Evolutionary conservation across 2,797 vertebrate genomes (phyloP).

Genomic region (Cyprinella venusta): DNA sequence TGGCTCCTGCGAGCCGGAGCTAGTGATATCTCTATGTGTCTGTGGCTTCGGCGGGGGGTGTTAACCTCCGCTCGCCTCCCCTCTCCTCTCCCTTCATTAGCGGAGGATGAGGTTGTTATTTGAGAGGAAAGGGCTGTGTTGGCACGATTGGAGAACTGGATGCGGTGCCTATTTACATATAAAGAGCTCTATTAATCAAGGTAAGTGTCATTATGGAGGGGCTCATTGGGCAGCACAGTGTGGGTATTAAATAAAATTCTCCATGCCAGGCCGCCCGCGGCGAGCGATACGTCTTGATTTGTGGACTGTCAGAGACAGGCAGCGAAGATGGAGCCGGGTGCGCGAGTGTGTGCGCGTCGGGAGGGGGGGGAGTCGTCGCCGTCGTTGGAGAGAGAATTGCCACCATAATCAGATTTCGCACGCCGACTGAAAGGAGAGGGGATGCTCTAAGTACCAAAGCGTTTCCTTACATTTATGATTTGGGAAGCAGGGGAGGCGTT

Average conservation of each 20-base stretch:
- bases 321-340: constrained; percentile 68
- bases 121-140: constrained; percentile 82
- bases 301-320: constrained; percentile 86
- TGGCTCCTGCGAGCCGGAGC: constrained; percentile 86
- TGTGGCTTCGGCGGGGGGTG: constrained; percentile 88
- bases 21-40: constrained; percentile 86
- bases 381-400: constrained; percentile 43
- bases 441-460: constrained; percentile 1
- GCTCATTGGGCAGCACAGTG: constrained; percentile 94
- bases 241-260: constrained; percentile 91
- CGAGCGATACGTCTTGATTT: constrained; percentile 89
- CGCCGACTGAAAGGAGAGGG: constrained; percentile 14
- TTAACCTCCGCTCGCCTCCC: constrained; percentile 71
- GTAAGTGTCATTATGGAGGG: constrained; percentile 91
- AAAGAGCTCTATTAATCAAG: constrained; percentile 97
- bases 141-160: constrained; percentile 68
- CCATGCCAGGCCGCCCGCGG: constrained; percentile 86
- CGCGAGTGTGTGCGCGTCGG: constrained; percentile 6
- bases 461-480: constrained; percentile 73
- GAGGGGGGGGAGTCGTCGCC: neutral
- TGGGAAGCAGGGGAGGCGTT: constrained; percentile 53
- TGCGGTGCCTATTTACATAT: constrained; percentile 91
- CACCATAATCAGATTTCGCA: constrained; percentile 65
- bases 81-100: constrained; percentile 31
- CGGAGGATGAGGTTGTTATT: constrained; percentile 61